Percentiles rank a stretch among this genome's conserved stretches.
Conservation (phyloP, 2,888 invertebrate species). For the Dasysyrphus tricinctus region DNA sequence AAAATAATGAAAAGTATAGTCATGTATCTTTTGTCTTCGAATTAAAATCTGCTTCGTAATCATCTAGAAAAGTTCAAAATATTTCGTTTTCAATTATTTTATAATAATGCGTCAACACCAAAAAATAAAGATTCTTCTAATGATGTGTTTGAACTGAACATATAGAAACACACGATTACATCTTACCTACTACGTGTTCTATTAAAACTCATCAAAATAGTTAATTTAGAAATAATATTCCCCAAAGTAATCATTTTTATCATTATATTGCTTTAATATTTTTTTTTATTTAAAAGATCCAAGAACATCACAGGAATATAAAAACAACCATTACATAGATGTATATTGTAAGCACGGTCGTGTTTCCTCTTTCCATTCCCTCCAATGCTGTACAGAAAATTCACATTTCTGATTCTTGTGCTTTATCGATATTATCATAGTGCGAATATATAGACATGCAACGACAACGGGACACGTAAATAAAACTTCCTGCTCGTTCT, state of each 20-base stretch:
- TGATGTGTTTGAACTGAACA: too few relatives aligned
- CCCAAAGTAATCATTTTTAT: slow-evolving; percentile 52
- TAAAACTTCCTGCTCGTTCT: slow-evolving; percentile 16
- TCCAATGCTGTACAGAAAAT: slow-evolving; percentile 37
- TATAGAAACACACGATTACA: too few relatives aligned
- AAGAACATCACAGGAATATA: slow-evolving; percentile 50
- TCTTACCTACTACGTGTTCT: neutral
- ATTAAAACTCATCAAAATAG: slow-evolving; percentile 3
- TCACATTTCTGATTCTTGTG: slow-evolving; percentile 58
- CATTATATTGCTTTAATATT: slow-evolving; percentile 28
- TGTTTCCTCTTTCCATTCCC: neutral
- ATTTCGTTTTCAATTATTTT: too few relatives aligned
- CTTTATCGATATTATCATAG: slow-evolving; percentile 69
- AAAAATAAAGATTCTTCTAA: too few relatives aligned
- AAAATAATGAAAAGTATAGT: too few relatives aligned
- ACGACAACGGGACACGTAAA: slow-evolving; percentile 52
- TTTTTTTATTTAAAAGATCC: slow-evolving; percentile 52
- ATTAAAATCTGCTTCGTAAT: too few relatives aligned
- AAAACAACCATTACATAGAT: slow-evolving; percentile 23
- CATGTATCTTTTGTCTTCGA: too few relatives aligned
- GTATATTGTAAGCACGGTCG: neutral
- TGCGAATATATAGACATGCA: slow-evolving; percentile 58
- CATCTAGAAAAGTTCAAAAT: too few relatives aligned
- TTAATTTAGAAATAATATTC: slow-evolving; percentile 28
- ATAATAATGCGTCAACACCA: too few relatives aligned